Conservation (phyloP, 2,113 vertebrate species). For the Scartelaos histophorus region DNA sequence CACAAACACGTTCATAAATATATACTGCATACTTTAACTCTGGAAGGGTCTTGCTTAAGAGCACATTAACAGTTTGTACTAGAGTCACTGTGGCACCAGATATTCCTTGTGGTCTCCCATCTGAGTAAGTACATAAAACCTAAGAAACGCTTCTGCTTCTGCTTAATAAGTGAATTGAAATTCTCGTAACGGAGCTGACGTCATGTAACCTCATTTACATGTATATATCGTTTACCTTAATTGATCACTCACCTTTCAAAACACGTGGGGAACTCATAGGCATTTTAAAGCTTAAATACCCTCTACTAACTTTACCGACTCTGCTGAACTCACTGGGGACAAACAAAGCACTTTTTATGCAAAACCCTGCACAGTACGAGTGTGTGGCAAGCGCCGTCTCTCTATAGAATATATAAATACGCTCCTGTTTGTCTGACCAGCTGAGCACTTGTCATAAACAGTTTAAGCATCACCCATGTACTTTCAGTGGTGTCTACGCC, state of each 20-base stretch:
- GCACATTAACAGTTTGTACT: no score
- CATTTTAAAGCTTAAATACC: slow-evolving; percentile 41
- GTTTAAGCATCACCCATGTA: slow-evolving; percentile 9
- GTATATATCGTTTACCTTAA: no score
- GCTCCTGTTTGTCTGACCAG: slow-evolving; percentile 6
- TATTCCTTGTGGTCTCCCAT: no score
- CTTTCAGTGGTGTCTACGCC: slow-evolving; percentile 29
- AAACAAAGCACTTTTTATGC: slow-evolving; percentile 32
- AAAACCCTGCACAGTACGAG: slow-evolving; percentile 33
- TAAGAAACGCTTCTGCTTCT: no score
- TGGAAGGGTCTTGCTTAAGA: no score
- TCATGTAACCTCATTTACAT: no score
- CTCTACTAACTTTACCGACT: slow-evolving; percentile 29
- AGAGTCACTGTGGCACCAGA: no score
- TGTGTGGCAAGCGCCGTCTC: slow-evolving; percentile 5
- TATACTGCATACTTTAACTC: no score
- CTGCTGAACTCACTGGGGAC: slow-evolving; percentile 26
- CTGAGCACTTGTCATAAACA: slow-evolving; percentile 4
- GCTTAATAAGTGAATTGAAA: no score
- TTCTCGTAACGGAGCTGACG: no score
- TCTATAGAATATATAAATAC: background rate
- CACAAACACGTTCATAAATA: no score
- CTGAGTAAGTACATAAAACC: no score
- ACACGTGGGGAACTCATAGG: slow-evolving; percentile 30
- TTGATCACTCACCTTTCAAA: background rate